phyloP scores from a whole-genome alignment of 2,888 invertebrate genomes.

The Emmelina monodactyla region DNA sequence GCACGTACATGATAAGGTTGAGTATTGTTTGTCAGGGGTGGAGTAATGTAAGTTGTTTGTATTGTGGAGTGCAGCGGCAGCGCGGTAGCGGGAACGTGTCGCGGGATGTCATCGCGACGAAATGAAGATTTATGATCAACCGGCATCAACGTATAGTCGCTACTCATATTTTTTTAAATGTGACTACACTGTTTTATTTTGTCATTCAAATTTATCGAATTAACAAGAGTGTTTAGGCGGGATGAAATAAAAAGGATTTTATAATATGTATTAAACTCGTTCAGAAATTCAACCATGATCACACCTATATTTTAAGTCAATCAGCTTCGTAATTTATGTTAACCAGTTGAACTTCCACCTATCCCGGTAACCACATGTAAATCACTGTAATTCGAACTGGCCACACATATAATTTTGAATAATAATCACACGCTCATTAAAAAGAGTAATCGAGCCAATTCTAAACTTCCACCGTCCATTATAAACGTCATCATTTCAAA shows the following conservation, averaged over 20 bases:
- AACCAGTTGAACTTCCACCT: background rate
- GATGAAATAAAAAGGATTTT: too few relatives aligned
- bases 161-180: slow-evolving; percentile 1
- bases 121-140: slow-evolving; percentile 65
- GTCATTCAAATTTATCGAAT: too few relatives aligned
- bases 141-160: slow-evolving; percentile 24
- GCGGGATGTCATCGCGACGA: slow-evolving; percentile 63
- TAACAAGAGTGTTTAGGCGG: too few relatives aligned
- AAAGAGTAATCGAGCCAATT: slow-evolving; percentile 40
- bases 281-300: too few relatives aligned
- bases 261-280: too few relatives aligned
- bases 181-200: too few relatives aligned
- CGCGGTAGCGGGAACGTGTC: slow-evolving; percentile 63
- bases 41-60: slow-evolving; percentile 29
- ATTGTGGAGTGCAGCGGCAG: slow-evolving; percentile 26
- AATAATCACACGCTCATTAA: slow-evolving; percentile 33
- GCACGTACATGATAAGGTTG: slow-evolving; percentile 15
- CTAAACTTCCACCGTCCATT: slow-evolving; percentile 52
- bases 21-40: slow-evolving; percentile 16
- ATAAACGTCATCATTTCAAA: slow-evolving; percentile 57
- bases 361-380: background rate
- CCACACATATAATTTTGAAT: slow-evolving; percentile 18
- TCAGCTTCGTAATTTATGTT: background rate
- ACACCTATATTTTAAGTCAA: too few relatives aligned
- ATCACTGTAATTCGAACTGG: background rate